A percentile compares a stretch with the other conserved stretches of the same genome.
These are phyloP conservation scores for Cygnus buccinator DNA, from an alignment of 2,113 vertebrate species.

Conservation along the genomic window DNA sequence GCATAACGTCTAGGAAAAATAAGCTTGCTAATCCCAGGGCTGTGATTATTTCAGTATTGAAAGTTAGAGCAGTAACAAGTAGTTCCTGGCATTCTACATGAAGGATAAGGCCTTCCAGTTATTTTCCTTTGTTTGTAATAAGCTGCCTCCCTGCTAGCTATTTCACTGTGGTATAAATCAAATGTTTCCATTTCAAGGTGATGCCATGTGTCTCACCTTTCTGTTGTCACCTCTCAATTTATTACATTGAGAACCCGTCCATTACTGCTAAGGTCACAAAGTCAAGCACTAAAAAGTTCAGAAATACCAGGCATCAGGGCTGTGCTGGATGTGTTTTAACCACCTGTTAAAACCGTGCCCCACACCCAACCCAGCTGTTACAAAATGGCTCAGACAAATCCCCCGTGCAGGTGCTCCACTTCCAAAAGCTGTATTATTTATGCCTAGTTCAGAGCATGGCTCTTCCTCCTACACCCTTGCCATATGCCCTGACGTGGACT, in stretches of 20 bases:
- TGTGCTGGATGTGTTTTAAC: background rate
- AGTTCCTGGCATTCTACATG: background rate
- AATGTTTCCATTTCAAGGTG: background rate
- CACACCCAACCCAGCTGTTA: background rate
- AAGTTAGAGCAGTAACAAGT: slow-evolving; percentile 7
- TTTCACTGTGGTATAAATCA: slow-evolving; percentile 29
- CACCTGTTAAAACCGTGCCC: background rate
- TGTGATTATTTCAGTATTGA: background rate
- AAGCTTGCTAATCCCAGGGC: background rate
- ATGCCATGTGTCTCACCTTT: background rate
- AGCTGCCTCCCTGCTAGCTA: background rate
- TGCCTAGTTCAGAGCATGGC: background rate
- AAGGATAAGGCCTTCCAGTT: background rate
- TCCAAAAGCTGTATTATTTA: background rate
- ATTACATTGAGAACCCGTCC: background rate
- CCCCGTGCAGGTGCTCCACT: background rate
- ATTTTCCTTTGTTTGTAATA: background rate
- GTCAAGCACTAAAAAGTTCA: background rate
- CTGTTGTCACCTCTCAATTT: background rate
- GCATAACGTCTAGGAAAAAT: background rate
- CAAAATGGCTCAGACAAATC: background rate
- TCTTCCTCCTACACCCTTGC: background rate
- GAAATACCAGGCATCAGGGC: background rate
- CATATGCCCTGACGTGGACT: no score
- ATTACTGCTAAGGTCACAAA: background rate